Evolutionary conservation across 2,113 vertebrate species (phyloP), one percentile per base, ranked within the genome.

Genomic region (Mesoclemmys tuberculata): DNA sequence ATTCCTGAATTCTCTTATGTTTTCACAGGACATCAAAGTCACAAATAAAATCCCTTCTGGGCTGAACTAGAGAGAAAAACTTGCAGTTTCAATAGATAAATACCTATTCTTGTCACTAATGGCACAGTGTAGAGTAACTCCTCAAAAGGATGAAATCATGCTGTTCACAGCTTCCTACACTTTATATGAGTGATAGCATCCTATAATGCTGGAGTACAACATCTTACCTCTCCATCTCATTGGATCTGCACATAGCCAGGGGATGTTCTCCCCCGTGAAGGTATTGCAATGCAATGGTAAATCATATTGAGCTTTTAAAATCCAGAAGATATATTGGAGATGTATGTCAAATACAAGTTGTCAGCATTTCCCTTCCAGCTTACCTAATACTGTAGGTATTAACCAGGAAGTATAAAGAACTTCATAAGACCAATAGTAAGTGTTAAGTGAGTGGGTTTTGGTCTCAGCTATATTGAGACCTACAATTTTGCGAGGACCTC

Each of bases 1-100:
- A 84, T 74, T 61, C 88, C 93, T 48, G 74, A 14, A 6, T 10
- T 16, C 24, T 35, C 71, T 26, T 29, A 46, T 29, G 16, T 27
- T 3, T 48, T 93, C 94, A 89, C 41, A 19, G n/a, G 87, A 27
- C 2, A 74, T 56, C 51, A 58, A 7, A 86, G 79, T 16, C 0
- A 0, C 26, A 61, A 41, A 56, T 0, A 5, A 29, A 48, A 22
- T 5, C 46, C 51, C 51, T 38, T 51, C 51, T 54, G 5, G 80
- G 0, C 0, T 29, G 44, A 85, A 81, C 80, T 68, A 0, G 80
- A 12, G 51, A 88, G 38, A 80, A 89, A 86, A 29, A 8, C 22
- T 2, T 0, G 2, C 0, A 29, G 48, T 24, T 49, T 38, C 19
- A 75, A 80, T 24, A 44, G 0, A 8, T 0, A 5, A 5, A 44